Percentiles rank a stretch among this genome's conserved stretches.
phyloP scores from a whole-genome alignment of 1,140 invertebrate species.

The Drosophila murphyi region DNA sequence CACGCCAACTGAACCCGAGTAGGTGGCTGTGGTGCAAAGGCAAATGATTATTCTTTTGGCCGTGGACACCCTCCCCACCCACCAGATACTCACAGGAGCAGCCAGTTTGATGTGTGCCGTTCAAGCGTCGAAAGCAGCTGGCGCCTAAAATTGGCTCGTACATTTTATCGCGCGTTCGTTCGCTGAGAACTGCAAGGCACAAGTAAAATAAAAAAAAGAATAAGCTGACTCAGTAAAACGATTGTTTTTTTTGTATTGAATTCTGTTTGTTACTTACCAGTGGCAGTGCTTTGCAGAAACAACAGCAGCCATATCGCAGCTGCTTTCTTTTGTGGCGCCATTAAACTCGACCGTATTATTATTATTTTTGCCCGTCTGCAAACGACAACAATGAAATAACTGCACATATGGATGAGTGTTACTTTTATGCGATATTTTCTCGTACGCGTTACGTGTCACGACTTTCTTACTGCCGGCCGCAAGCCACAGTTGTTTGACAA shows the following conservation, averaged over 20 bases:
- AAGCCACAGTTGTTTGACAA: not conserved
- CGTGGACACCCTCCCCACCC: not conserved
- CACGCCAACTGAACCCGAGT: constrained; percentile 92
- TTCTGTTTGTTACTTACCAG: constrained; percentile 35
- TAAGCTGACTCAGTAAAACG: constrained; percentile 54
- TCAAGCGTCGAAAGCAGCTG: constrained; percentile 94
- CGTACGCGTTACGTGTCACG: constrained; percentile 3
- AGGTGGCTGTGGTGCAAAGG: constrained; percentile 84
- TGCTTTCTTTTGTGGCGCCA: constrained; percentile 47
- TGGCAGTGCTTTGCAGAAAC: constrained; percentile 29
- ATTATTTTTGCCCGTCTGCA: not conserved
- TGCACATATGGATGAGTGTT: constrained; percentile 7
- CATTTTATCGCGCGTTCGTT: constrained; percentile 91
- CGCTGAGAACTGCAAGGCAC: constrained; percentile 57
- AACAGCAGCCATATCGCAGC: constrained; percentile 65
- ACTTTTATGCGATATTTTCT: not conserved
- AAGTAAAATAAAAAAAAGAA: constrained; percentile 14
- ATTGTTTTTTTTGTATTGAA: not conserved
- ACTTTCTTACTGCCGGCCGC: not conserved
- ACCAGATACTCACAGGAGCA: constrained; percentile 91
- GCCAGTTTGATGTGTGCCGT: constrained; percentile 96
- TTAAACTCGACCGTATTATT: constrained; percentile 28
- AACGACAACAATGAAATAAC: constrained; percentile 33
- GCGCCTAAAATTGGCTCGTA: constrained; percentile 90
- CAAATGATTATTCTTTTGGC: not conserved